Evolutionary conservation across 2,797 vertebrate genomes (phyloP).

Genomic region (Emydoidea blandingii): DNA sequence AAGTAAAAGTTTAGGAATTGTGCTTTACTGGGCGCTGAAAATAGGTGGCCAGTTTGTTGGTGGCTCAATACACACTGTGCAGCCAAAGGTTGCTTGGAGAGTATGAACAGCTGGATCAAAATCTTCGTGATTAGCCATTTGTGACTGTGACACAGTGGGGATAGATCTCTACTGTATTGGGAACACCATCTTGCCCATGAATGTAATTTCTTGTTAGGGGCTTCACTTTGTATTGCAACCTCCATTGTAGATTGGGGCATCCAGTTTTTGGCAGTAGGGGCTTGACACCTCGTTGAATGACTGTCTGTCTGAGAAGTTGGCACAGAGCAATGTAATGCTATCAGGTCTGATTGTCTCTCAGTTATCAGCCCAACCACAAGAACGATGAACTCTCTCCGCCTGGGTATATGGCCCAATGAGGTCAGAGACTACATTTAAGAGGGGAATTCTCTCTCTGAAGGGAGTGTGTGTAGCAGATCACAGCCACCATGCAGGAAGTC

Average conservation of each 20-base stretch:
- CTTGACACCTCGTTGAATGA: not conserved
- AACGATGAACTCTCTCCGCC: not conserved
- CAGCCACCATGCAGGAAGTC: not conserved
- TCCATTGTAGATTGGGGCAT: not conserved
- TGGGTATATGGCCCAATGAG: not conserved
- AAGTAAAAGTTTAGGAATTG: not conserved
- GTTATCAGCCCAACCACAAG: not conserved
- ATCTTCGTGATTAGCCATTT: not conserved
- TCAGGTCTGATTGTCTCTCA: not conserved
- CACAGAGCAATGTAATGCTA: not conserved
- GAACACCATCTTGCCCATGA: not conserved
- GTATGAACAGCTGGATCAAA: not conserved
- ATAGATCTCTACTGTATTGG: not conserved
- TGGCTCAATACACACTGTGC: not conserved
- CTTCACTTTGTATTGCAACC: not conserved
- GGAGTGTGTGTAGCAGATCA: not conserved
- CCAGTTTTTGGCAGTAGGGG: not conserved
- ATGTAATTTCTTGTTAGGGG: not conserved
- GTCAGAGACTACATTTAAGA: not conserved
- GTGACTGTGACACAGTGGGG: not conserved
- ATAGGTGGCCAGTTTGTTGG: not conserved
- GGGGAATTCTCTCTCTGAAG: not conserved
- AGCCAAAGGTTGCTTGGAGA: not conserved
- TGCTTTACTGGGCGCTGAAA: not conserved
- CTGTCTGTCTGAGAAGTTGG: not conserved